phyloP scores from a whole-genome alignment of 2,113 vertebrate genomes.

The Gobiocypris rarus region DNA sequence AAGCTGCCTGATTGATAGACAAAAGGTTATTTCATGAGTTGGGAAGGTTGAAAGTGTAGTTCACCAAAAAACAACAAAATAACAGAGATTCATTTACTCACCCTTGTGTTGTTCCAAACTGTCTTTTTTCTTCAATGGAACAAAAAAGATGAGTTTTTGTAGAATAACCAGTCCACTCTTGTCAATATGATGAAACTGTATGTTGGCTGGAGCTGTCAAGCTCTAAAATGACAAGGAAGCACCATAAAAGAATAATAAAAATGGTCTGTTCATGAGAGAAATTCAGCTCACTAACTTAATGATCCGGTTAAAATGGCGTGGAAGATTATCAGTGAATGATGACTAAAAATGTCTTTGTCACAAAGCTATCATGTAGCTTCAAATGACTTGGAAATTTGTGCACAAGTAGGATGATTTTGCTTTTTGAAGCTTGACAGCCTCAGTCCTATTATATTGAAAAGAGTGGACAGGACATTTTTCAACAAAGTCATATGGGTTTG shows the following conservation, averaged over 20 bases:
- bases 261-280: neutral
- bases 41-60: neutral
- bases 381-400: neutral
- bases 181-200: neutral
- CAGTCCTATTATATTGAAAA: neutral
- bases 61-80: neutral
- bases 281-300: neutral
- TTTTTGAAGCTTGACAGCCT: slow-evolving; percentile 15
- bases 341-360: neutral
- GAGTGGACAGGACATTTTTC: slow-evolving; percentile 4
- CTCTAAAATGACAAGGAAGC: neutral
- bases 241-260: neutral
- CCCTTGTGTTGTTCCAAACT: neutral
- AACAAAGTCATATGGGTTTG: neutral
- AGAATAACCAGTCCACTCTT: neutral
- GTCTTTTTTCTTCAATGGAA: neutral
- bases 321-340: neutral
- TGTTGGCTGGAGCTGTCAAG: neutral
- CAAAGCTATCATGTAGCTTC: neutral
- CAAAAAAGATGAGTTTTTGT: neutral
- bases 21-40: neutral
- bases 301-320: neutral
- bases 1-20: neutral
- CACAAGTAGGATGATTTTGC: neutral
- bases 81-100: neutral